A percentile compares a stretch with the other conserved stretches of the same genome.
These are phyloP conservation scores for Platorchestia sp. DNA, from an alignment of 1,140 invertebrate genomes.

Conservation along the genomic window DNA sequence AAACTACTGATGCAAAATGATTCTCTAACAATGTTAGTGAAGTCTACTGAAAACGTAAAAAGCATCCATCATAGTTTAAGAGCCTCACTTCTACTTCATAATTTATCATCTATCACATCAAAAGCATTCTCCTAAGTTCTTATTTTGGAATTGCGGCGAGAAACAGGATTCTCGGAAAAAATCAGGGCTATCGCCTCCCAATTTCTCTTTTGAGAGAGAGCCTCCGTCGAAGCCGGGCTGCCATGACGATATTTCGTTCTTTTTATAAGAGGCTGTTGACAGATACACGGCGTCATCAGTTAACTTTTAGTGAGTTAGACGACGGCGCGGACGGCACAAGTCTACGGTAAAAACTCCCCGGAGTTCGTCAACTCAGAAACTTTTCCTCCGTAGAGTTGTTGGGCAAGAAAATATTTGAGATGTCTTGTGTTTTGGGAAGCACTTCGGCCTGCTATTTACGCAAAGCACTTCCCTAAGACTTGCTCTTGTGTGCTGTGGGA, in stretches of 20 bases:
- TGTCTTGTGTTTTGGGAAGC: not conserved
- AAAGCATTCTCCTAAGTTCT: not conserved
- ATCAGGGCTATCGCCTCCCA: not conserved
- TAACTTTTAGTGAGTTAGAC: slow-evolving; percentile 46
- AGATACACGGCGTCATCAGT: slow-evolving; percentile 53
- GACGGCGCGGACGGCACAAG: not conserved
- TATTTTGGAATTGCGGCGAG: not conserved
- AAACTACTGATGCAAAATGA: not conserved
- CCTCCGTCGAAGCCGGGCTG: not conserved
- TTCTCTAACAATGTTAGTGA: not conserved
- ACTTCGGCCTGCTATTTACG: not conserved
- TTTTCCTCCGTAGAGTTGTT: not conserved
- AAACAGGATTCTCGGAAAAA: not conserved
- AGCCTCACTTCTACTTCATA: not conserved
- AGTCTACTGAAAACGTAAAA: not conserved
- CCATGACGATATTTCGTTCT: slow-evolving; percentile 19
- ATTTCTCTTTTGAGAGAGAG: not conserved
- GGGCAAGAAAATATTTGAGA: slow-evolving; percentile 8
- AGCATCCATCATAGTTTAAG: not conserved
- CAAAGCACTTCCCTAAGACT: not conserved
- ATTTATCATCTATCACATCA: not conserved
- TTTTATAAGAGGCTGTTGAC: slow-evolving; percentile 50
- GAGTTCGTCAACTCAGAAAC: slow-evolving; percentile 22
- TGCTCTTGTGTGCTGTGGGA: too few species aligned
- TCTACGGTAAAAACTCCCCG: not conserved